These are phyloP conservation scores for Pammene aurita DNA, from an alignment of 2,888 invertebrate genomes.

Conservation along the genomic window DNA sequence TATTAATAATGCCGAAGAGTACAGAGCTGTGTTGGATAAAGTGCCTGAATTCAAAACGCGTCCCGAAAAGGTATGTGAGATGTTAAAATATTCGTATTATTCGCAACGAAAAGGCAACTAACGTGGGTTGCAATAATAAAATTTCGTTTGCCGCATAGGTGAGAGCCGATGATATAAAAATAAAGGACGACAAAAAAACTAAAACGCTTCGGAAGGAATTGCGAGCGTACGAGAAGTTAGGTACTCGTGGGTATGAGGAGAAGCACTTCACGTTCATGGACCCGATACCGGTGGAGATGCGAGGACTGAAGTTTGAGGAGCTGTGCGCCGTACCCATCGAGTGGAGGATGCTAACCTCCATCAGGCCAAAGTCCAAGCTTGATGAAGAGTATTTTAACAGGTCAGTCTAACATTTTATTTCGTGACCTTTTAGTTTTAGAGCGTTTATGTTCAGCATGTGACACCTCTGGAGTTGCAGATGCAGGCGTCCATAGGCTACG, in stretches of 20 bases:
- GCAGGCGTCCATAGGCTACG: too few relatives aligned
- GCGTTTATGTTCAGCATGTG: too few relatives aligned
- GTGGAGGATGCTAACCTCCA: conserved; percentile 96
- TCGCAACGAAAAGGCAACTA: not conserved
- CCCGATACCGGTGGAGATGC: conserved; percentile 93
- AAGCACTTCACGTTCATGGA: conserved; percentile 84
- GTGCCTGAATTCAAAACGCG: conserved; percentile 95
- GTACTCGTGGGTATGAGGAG: conserved; percentile 84
- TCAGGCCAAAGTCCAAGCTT: conserved; percentile 90
- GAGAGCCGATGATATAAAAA: conserved; percentile 89
- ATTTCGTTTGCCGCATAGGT: conserved; percentile 72
- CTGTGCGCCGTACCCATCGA: conserved; percentile 93
- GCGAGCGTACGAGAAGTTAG: conserved; percentile 85
- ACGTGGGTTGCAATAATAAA: not conserved
- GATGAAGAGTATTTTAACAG: conserved; percentile 95
- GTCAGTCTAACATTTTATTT: conserved; percentile 59
- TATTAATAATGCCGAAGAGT: conserved; percentile 91
- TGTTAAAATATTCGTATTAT: not conserved
- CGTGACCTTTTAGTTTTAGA: not conserved
- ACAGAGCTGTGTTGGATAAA: conserved; percentile 91
- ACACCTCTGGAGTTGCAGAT: too few relatives aligned
- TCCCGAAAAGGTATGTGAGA: conserved; percentile 87
- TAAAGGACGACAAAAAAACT: conserved; percentile 89
- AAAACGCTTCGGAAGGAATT: conserved; percentile 89
- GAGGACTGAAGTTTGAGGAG: conserved; percentile 87